A percentile compares a stretch with the other conserved stretches of the same genome.
These are phyloP conservation scores for Stercorarius parasiticus DNA, from an alignment of 2,113 vertebrate genomes.

Conservation along the genomic window DNA sequence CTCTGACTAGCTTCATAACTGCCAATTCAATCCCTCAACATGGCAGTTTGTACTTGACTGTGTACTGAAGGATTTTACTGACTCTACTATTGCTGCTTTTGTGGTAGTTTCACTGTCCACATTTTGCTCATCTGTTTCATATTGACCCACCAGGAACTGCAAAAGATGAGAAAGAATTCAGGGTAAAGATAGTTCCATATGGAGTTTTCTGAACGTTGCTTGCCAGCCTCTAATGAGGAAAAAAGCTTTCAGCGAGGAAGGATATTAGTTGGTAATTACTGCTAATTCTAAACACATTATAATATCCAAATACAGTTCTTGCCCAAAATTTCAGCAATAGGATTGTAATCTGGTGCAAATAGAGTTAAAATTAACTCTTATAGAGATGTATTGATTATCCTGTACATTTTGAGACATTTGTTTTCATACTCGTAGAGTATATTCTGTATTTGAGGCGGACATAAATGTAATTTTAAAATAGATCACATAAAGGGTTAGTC, in stretches of 20 bases:
- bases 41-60: not conserved
- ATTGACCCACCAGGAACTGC: not conserved
- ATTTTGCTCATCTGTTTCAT: not conserved
- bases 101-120: not conserved
- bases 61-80: not conserved
- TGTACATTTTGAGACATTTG: not conserved
- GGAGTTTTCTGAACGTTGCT: not conserved
- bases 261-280: not conserved
- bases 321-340: not conserved
- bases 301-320: not conserved
- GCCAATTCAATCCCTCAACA: not conserved
- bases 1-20: not conserved
- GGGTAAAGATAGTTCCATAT: not conserved
- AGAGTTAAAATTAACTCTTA: not conserved
- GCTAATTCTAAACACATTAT: not conserved
- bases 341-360: not conserved
- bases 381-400: not conserved
- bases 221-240: not conserved
- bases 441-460: not conserved
- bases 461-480: not conserved
- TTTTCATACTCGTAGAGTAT: not conserved
- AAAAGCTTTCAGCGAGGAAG: not conserved
- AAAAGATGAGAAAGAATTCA: not conserved
- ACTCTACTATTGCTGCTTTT: not conserved
- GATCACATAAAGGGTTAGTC: conserved; percentile 9